Base-by-base conservation (phyloP, 1,140 invertebrate genomes). In the Littorina saxatilis region DNA sequence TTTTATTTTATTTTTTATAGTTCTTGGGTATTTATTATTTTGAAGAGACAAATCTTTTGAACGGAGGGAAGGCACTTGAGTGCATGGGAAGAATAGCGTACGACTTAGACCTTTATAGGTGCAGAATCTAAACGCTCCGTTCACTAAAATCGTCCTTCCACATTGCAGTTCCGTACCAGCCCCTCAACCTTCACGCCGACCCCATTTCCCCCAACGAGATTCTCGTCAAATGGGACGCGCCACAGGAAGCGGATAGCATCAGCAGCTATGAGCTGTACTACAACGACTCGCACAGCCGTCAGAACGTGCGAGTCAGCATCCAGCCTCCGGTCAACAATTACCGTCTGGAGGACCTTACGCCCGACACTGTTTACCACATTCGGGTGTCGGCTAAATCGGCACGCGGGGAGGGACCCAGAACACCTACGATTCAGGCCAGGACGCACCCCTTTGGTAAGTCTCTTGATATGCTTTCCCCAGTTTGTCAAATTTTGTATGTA, bases 371-470 rank as follows among this genome's bases (percentile, higher is more conserved):
- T 52, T 99, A 99, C 93, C 97, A 97, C 93, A 96, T 99, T 82
- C 98, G 98, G 96, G 93, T 99, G 83, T 97, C 98, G 2, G 98
- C 98, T 27, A 94, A 96, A 82, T 98, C 97, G 2, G 95, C 96
- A 83, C 94, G 96, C 50, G 98, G 98, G 3, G 98, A 99, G 92
- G 98, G 98, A 17, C 97, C 98, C 5, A 96, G 96, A 37, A 99
- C 98, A 7, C 96, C 97, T n/a, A 97, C 96, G 0, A 96, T 98
- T 86, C 96, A 97, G 79, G 96, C 98, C 68, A 95, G 96, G 92
- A 99, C 98, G 43, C 98, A 98, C 91, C 97, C 97, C 95, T 99
- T 98, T 94, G 96, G 98, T 99, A 97, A 96, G 97, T 90, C 43
- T 5, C 43, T 9, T 5, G 43, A 47, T 47, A 17, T 47, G 43